Evolutionary conservation across 2,113 vertebrate genomes (phyloP), one percentile per base, ranked within the genome.

Genomic region (Garra rufa): DNA sequence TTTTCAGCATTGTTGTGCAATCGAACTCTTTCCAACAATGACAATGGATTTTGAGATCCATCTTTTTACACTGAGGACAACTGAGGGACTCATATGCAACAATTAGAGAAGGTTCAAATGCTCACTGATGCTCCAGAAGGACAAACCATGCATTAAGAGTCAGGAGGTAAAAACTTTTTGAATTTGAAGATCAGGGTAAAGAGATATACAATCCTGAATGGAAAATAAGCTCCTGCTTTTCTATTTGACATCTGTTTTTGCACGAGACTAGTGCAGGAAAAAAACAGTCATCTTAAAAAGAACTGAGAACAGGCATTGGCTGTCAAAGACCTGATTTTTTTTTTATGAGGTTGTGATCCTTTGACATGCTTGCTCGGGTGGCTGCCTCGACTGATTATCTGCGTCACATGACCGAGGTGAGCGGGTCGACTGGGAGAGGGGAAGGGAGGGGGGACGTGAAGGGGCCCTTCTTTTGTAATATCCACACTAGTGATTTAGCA

Each of bases 401-500:
- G 21, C 41, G 87, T 85, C 83, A 86, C 41, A 77, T 81, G 77
- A 85, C 28, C 57, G 80, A 83, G 82, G 78, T 85, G 79, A 82
- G 75, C 71, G 38, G 13, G 21, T 83, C 86, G 70, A 70, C 38
- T 21, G 75, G 67, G 86, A 80, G 76, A 57, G 71, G n/a, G 38
- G 34, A 9, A 14, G 77, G 61, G 69, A 61, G 13, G 21, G 73
- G 82, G 26, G 59, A 55, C 41, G 28, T 24, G 67, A 63, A 71
- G 69, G 59, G 46, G 46, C 76, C 24, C 52, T 17, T 82, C 74
- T 78, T 89, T 86, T 88, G 43, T 85, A 88, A 89, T 80, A 48
- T 82, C 81, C 67, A 81, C 48, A 59, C 84, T 75, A 65, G 82
- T 82, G 76, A 71, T 86, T 86, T 86, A 84, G 65, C 86, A 84